Conservation (phyloP, 2,888 invertebrate species). For the Strigamia transsilvanica region DNA sequence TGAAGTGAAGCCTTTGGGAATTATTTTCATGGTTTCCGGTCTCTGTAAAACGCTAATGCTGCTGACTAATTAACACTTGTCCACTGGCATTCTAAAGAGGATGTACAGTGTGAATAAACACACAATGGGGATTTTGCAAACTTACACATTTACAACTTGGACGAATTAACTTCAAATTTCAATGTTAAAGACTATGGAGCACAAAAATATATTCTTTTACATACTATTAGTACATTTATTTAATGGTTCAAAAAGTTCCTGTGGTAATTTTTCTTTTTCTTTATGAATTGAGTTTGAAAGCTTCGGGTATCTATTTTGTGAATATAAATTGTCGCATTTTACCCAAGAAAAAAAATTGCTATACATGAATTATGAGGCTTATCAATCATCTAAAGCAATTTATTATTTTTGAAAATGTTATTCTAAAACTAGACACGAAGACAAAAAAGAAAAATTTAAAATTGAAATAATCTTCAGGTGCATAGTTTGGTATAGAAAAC, state of each 20-base stretch:
- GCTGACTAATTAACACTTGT: conserved; percentile 22
- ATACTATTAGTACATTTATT: too few relatives aligned
- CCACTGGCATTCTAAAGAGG: conserved; percentile 16
- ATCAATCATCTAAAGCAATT: conserved; percentile 7
- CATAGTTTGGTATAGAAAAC: neutral
- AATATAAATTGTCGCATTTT: neutral
- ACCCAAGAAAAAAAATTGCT: neutral
- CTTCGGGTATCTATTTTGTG: neutral
- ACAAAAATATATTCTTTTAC: too few relatives aligned
- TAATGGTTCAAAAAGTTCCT: too few relatives aligned
- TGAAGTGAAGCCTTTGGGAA: neutral
- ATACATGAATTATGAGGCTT: neutral
- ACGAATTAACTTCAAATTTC: too few relatives aligned
- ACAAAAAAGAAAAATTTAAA: neutral
- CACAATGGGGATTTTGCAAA: too few relatives aligned
- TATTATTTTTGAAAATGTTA: neutral
- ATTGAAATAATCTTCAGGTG: neutral
- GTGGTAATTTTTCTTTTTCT: neutral
- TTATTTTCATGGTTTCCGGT: conserved; percentile 6
- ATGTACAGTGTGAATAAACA: neutral
- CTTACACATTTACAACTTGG: too few relatives aligned
- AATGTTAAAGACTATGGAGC: too few relatives aligned
- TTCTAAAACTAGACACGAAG: neutral
- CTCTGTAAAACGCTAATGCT: conserved; percentile 28
- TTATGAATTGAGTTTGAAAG: neutral